Evolutionary conservation across 2,797 vertebrate genomes (phyloP).

Genomic region (Helarctos malayanus): DNA sequence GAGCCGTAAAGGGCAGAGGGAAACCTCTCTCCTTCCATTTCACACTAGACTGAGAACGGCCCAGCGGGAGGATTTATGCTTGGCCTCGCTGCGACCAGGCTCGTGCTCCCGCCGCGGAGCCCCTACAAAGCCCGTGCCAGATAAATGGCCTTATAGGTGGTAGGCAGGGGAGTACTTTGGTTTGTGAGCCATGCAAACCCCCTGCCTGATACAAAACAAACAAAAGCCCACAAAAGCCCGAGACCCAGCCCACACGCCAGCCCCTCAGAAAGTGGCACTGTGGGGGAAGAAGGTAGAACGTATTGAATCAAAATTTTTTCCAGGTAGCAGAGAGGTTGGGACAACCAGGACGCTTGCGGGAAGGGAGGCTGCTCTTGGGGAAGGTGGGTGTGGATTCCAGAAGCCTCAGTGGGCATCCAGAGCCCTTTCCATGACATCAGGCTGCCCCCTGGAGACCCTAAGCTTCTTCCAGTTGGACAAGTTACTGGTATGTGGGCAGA

Average conservation of each 20-base stretch:
- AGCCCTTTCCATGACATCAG: not conserved
- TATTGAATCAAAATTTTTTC: not conserved
- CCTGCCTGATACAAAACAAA: not conserved
- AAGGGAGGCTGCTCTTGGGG: not conserved
- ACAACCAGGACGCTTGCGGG: not conserved
- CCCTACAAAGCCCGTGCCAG: too few species aligned
- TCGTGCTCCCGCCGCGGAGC: too few species aligned
- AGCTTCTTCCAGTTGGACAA: not conserved
- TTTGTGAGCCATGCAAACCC: not conserved
- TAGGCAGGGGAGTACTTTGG: not conserved
- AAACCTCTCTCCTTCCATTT: not conserved
- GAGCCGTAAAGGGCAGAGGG: not conserved
- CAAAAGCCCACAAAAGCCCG: not conserved
- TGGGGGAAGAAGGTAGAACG: accelerated
- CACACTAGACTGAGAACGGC: not conserved
- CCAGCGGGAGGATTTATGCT: not conserved
- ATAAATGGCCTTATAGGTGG: too few species aligned
- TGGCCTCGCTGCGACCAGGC: not conserved
- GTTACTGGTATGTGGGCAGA: not conserved
- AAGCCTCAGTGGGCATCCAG: not conserved
- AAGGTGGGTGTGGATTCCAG: not conserved
- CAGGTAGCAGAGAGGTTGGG: not conserved
- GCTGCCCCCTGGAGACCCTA: not conserved
- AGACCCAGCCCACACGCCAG: too few species aligned
- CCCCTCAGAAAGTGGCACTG: accelerated